Conservation (phyloP, 2,113 vertebrate genomes). For the Gymnocephalus cernua region DNA sequence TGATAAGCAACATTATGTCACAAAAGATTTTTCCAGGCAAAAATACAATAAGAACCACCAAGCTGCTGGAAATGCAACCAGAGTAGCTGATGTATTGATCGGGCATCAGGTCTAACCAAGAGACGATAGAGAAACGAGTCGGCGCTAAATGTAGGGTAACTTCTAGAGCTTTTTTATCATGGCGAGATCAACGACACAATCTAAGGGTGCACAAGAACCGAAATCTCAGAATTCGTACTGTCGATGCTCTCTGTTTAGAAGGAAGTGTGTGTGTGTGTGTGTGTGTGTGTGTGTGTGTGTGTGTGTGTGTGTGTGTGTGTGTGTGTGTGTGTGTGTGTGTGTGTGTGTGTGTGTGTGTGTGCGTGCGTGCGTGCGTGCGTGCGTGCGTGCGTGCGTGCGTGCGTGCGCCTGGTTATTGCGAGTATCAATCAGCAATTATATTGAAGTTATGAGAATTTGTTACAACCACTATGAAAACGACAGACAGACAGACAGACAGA, state of each 20-base stretch:
- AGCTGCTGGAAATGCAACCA: slow-evolving; percentile 26
- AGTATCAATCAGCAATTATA: slow-evolving; percentile 88
- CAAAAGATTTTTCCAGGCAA: slow-evolving; percentile 36
- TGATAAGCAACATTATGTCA: slow-evolving; percentile 38
- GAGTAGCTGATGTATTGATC: slow-evolving; percentile 32
- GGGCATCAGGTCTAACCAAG: slow-evolving; percentile 5
- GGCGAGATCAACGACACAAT: neutral
- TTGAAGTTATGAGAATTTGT: slow-evolving; percentile 88
- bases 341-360: slow-evolving; percentile 9
- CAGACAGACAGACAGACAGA: slow-evolving; percentile 61
- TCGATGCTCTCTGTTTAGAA: neutral
- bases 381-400: slow-evolving; percentile 1
- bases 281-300: too few species aligned
- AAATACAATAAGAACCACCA: slow-evolving; percentile 9
- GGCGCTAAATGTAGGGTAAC: neutral
- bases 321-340: slow-evolving; percentile 29
- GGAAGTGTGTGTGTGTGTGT: slow-evolving; percentile 24
- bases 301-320: slow-evolving; percentile 28
- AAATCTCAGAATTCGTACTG: neutral
- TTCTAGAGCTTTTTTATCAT: slow-evolving; percentile 12
- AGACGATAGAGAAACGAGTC: neutral
- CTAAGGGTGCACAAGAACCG: neutral
- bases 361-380: slow-evolving; percentile 30
- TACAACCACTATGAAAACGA: slow-evolving; percentile 72
- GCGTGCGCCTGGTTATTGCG: slow-evolving; percentile 79